Evolutionary conservation across 2,797 vertebrate genomes (phyloP), one percentile per base, ranked within the genome.

Genomic region (Hippocampus kuda): DNA sequence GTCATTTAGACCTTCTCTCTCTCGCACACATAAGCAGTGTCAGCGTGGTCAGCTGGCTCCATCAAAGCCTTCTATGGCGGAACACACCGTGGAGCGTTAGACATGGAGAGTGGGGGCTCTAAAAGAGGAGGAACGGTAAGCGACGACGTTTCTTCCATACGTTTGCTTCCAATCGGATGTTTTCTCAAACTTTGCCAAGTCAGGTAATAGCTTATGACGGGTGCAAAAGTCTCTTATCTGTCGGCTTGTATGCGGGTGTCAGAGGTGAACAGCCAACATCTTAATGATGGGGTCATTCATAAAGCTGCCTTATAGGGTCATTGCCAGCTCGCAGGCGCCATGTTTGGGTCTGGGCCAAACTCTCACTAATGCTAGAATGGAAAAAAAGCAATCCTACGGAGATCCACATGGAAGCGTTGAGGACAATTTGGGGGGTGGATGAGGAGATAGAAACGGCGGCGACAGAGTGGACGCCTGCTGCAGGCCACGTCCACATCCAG

Each of bases 291-390:
- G 66, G 83, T 82, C 75, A 73, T 77, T 81, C 69, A 76, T 80
- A 66, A 79, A 70, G 8, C 79, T 24, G 68, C 88, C 87, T 88
- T 89, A 83, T 89, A 87, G 84, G 85, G 88, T 75, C 67, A 78
- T 85, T 76, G 41, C 71, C 77, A 75, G 78, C 71, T 68, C 70
- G 68, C 72, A 70, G 10, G 72, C 75, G 69, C 84, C 86, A 84
- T 77, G 78, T 89, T 88, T 88, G 85, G 80, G 66, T 77, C 69
- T 68, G 11, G 64, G 53, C 70, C 72, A 81, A 80, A 73, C 70
- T 74, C 70, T 76, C 66, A n/a, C 75, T 72, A 49, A 82, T 64
- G 75, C 67, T 72, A 46, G 70, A 72, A 70, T 69, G 54, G 71
- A 8, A 38, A 38, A 38, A 60, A 60, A 63, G 34, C 20, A 41